phyloP scores from a whole-genome alignment of 2,888 invertebrate genomes.

The Hylaea fasciaria region DNA sequence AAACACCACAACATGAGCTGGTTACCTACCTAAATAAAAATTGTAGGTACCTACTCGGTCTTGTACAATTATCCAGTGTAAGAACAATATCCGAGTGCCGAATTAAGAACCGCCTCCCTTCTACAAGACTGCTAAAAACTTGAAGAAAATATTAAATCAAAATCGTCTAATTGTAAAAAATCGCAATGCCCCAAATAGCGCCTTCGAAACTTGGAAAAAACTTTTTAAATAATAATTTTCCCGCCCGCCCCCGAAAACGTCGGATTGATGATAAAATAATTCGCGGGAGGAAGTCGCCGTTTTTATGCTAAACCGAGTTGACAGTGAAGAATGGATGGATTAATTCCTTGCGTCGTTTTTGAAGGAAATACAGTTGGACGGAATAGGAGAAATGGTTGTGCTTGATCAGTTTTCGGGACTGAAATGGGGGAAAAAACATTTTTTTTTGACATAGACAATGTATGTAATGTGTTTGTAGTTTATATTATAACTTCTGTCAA shows the following conservation, averaged over 20 bases:
- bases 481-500: too few relatives aligned
- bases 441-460: too few relatives aligned
- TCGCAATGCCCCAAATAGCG: slow-evolving; percentile 20
- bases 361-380: slow-evolving; percentile 5
- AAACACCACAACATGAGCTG: too few relatives aligned
- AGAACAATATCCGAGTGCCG: too few relatives aligned
- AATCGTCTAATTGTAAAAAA: slow-evolving; percentile 28
- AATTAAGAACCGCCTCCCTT: too few relatives aligned
- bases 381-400: neutral
- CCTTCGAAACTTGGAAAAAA: slow-evolving; percentile 27
- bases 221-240: slow-evolving; percentile 41
- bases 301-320: slow-evolving; percentile 45
- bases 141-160: slow-evolving; percentile 14
- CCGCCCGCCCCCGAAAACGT: slow-evolving; percentile 5
- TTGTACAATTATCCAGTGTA: too few relatives aligned
- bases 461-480: too few relatives aligned
- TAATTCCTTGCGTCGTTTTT: slow-evolving; percentile 40
- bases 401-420: too few relatives aligned
- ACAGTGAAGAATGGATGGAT: slow-evolving; percentile 47
- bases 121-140: slow-evolving; percentile 1
- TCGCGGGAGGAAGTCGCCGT: slow-evolving; percentile 34
- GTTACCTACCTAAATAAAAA: too few relatives aligned
- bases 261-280: slow-evolving; percentile 45
- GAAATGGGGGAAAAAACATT: too few relatives aligned
- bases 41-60: too few relatives aligned